Evolutionary conservation across 53 echinoderm and acorn worm genomes (phyloP).

Genomic region (Paelopatides confundens): DNA sequence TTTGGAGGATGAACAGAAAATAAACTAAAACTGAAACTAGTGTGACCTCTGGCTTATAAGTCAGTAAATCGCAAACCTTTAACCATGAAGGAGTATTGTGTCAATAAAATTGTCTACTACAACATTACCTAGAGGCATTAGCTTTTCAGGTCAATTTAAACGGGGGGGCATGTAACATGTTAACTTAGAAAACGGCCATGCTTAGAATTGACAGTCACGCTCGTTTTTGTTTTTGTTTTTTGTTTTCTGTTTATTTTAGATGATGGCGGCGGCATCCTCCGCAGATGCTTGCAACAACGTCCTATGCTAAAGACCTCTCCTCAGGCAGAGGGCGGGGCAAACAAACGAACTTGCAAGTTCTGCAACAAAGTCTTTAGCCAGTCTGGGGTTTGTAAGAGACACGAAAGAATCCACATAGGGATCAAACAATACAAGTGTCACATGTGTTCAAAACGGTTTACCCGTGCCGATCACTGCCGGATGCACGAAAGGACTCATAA

Average conservation of each 20-base stretch:
- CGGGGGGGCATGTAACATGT: no score
- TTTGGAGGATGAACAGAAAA: no score
- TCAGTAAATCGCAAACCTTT: no score
- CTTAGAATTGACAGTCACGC: no score
- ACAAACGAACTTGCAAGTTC: constrained; percentile 27
- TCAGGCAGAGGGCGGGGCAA: not conserved
- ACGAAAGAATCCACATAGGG: constrained; percentile 26
- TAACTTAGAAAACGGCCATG: no score
- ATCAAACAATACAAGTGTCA: constrained; percentile 21
- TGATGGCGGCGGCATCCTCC: not conserved
- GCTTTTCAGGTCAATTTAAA: no score
- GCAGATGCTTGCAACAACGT: not conserved
- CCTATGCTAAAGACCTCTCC: not conserved
- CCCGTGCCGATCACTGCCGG: constrained; percentile 35
- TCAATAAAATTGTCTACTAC: no score
- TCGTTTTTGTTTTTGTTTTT: not conserved
- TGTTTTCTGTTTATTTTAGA: not conserved
- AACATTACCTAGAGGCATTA: no score
- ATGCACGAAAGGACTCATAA: constrained; percentile 26
- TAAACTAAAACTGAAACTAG: no score
- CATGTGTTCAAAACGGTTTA: constrained; percentile 14
- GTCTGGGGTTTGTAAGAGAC: constrained; percentile 33
- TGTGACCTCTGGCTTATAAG: no score
- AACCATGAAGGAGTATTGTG: no score
- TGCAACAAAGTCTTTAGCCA: constrained; percentile 47